These are phyloP conservation scores for Ennomos fuscantarius DNA, from an alignment of 2,888 invertebrate genomes.

Conservation along the genomic window DNA sequence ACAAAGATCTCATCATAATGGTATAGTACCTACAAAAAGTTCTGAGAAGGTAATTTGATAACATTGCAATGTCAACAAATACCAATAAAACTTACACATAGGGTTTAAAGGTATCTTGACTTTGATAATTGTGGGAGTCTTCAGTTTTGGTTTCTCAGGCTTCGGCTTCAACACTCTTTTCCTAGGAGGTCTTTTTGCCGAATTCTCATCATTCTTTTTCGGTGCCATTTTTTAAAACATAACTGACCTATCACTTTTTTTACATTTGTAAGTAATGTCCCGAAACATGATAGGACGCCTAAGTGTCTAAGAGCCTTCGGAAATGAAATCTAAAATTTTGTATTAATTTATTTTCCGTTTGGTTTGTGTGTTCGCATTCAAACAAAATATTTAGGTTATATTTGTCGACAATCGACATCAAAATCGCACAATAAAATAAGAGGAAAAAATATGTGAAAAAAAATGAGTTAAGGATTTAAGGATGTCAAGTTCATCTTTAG, in stretches of 20 bases:
- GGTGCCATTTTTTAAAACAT: slow-evolving; percentile 36
- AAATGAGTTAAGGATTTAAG: no score
- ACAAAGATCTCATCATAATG: no score
- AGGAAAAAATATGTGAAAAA: no score
- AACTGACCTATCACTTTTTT: not conserved
- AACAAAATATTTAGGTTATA: no score
- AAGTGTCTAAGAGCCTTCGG: no score
- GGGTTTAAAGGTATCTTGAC: slow-evolving; percentile 41
- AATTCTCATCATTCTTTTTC: slow-evolving; percentile 27
- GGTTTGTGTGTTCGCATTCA: no score
- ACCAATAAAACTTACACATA: slow-evolving; percentile 18
- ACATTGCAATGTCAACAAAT: slow-evolving; percentile 9
- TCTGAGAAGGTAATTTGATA: slow-evolving; percentile 4
- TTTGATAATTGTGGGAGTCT: slow-evolving; percentile 46
- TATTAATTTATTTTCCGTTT: no score
- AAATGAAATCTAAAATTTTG: no score
- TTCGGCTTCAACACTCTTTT: slow-evolving; percentile 24
- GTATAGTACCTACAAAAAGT: not conserved
- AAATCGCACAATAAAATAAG: no score
- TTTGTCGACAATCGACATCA: no score
- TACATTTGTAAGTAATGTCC: not conserved
- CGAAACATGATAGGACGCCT: not conserved
- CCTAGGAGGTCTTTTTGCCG: slow-evolving; percentile 15
- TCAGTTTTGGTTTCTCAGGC: slow-evolving; percentile 44
- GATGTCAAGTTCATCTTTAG: no score